Conservation (phyloP, 2,113 vertebrate species). For the Stegastes partitus region DNA sequence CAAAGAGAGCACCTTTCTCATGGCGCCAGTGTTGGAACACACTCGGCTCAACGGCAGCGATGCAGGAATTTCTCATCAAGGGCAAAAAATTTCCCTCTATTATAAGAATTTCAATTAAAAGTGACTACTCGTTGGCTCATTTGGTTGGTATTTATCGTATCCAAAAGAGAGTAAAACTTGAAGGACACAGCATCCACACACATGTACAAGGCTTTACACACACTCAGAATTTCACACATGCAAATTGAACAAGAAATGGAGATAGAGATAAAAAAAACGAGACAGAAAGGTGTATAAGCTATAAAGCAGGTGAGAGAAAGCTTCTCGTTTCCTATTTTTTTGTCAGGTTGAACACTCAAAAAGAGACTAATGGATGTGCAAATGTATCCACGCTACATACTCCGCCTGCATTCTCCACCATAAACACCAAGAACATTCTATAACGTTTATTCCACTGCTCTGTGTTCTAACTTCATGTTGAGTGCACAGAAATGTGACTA, state of each 20-base stretch:
- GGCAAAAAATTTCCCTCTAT: neutral
- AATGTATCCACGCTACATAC: slow-evolving; percentile 11
- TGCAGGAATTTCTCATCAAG: slow-evolving; percentile 2
- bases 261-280: neutral
- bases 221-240: neutral
- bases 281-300: neutral
- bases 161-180: neutral
- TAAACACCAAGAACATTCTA: neutral
- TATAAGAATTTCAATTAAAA: neutral
- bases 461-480: neutral
- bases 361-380: neutral
- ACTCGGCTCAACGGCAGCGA: slow-evolving; percentile 1
- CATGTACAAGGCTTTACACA: neutral
- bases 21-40: slow-evolving; percentile 11
- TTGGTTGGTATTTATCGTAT: neutral
- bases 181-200: neutral
- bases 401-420: neutral
- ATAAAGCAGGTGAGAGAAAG: neutral
- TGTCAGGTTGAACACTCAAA: neutral
- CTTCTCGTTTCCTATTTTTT: neutral
- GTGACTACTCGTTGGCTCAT: neutral
- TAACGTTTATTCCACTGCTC: neutral
- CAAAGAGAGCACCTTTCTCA: neutral
- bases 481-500: neutral
- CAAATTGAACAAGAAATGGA: neutral